These are phyloP conservation scores for Platorchestia sp. DNA, from an alignment of 1,140 invertebrate species.

Conservation along the genomic window DNA sequence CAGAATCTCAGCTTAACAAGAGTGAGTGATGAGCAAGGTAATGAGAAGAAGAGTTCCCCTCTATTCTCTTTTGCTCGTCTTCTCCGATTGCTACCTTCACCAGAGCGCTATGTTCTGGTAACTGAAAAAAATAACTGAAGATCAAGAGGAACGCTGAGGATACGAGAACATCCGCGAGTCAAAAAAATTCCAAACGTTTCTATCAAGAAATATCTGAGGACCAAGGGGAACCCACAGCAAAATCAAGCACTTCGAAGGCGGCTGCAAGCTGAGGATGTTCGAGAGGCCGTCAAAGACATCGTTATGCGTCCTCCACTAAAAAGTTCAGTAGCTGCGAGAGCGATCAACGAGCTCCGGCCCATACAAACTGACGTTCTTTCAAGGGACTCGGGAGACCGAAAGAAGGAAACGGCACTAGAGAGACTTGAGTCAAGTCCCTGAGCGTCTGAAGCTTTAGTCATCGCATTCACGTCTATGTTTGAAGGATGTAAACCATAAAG, in stretches of 20 bases:
- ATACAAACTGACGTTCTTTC: conserved; percentile 41
- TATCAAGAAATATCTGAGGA: neutral
- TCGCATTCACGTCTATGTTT: neutral
- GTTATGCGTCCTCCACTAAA: neutral
- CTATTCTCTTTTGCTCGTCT: too few species aligned
- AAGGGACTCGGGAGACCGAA: neutral
- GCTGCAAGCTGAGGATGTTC: neutral
- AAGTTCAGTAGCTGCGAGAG: conserved; percentile 26
- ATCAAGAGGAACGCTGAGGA: too few species aligned
- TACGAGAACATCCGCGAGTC: too few species aligned
- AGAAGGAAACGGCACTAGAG: neutral
- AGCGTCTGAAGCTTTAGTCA: neutral
- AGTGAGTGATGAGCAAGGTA: too few species aligned
- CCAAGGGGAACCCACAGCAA: neutral
- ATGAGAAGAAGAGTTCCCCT: too few species aligned
- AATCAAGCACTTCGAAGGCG: neutral
- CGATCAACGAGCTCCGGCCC: neutral
- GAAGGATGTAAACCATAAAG: neutral
- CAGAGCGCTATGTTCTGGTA: too few species aligned
- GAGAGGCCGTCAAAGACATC: conserved; percentile 39
- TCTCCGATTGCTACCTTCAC: too few species aligned
- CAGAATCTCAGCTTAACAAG: too few species aligned
- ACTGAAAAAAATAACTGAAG: too few species aligned
- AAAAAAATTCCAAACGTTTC: neutral
- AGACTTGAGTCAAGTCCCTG: neutral